Percentiles rank a stretch among this genome's conserved stretches.
Evolutionary conservation across 2,888 invertebrate species (phyloP).

Genomic region (Eupelmus urozonus): DNA sequence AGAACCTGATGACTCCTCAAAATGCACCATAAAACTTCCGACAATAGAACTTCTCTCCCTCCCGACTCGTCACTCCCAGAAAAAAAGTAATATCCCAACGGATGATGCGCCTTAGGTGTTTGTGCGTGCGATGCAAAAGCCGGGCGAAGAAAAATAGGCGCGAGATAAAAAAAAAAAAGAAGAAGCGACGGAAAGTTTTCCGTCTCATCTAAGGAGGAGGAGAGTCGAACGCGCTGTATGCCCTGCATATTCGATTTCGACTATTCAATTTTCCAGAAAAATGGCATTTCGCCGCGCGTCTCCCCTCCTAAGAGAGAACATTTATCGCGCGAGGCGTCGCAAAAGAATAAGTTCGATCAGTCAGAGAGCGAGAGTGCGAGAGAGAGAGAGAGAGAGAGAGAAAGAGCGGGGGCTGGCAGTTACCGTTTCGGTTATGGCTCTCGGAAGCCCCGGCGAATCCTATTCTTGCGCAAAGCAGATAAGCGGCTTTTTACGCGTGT

Average conservation of each 20-base stretch:
- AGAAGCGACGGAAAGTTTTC: slow-evolving; percentile 31
- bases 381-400: background rate
- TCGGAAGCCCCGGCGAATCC: slow-evolving; percentile 77
- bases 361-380: slow-evolving; percentile 64
- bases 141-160: slow-evolving; percentile 47
- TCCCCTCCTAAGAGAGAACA: slow-evolving; percentile 38
- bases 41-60: slow-evolving; percentile 41
- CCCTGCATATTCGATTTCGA: slow-evolving; percentile 70
- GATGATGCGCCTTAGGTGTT: slow-evolving; percentile 19
- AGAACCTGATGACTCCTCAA: slow-evolving; percentile 40
- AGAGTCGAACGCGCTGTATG: background rate
- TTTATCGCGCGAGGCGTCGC: slow-evolving; percentile 56
- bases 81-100: slow-evolving; percentile 45
- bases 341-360: slow-evolving; percentile 76
- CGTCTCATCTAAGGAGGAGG: too few species aligned
- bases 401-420: slow-evolving; percentile 75
- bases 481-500: slow-evolving; percentile 73
- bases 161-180: slow-evolving; percentile 46
- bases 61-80: slow-evolving; percentile 1
- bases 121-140: slow-evolving; percentile 42
- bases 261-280: slow-evolving; percentile 76
- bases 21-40: slow-evolving; percentile 29
- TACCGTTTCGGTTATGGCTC: slow-evolving; percentile 78
- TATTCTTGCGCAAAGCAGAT: slow-evolving; percentile 78
- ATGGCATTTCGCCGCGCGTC: slow-evolving; percentile 64